Percentiles rank a stretch among this genome's conserved stretches.
phyloP scores from a whole-genome alignment of 2,797 vertebrate species.

The Peromyscus aztecus region DNA sequence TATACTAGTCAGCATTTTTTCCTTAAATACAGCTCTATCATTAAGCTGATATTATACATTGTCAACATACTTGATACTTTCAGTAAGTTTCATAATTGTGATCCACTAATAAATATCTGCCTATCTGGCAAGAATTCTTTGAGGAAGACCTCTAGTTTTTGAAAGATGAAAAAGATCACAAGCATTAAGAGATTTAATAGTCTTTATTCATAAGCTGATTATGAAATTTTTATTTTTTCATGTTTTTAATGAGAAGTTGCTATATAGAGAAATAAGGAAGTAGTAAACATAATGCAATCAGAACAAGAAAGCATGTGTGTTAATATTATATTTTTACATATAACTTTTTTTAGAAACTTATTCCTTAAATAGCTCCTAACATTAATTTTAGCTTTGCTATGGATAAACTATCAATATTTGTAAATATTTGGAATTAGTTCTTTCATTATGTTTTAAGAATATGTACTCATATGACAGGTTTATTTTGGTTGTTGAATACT shows the following conservation, averaged over 20 bases:
- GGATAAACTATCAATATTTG: neutral
- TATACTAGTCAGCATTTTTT: neutral
- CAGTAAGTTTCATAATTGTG: neutral
- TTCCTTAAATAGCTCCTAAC: neutral
- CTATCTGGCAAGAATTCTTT: neutral
- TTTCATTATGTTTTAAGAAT: conserved; percentile 12
- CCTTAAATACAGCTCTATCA: neutral
- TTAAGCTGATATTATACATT: neutral
- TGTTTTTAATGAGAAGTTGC: neutral
- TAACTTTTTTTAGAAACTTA: neutral
- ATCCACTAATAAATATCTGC: neutral
- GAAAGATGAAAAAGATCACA: neutral
- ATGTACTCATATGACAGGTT: neutral
- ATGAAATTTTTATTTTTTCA: neutral
- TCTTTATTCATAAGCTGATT: neutral
- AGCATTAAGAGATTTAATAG: neutral
- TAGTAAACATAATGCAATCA: conserved; percentile 3
- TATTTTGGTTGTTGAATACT: neutral
- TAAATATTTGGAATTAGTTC: neutral
- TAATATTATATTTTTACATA: neutral
- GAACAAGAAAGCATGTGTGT: neutral
- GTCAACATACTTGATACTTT: neutral
- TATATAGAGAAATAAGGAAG: neutral
- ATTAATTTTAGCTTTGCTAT: conserved; percentile 31
- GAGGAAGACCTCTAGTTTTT: neutral